A percentile compares a stretch with the other conserved stretches of the same genome.
phyloP scores from a whole-genome alignment of 2,797 vertebrate species.

The Rhinophrynus dorsalis region DNA sequence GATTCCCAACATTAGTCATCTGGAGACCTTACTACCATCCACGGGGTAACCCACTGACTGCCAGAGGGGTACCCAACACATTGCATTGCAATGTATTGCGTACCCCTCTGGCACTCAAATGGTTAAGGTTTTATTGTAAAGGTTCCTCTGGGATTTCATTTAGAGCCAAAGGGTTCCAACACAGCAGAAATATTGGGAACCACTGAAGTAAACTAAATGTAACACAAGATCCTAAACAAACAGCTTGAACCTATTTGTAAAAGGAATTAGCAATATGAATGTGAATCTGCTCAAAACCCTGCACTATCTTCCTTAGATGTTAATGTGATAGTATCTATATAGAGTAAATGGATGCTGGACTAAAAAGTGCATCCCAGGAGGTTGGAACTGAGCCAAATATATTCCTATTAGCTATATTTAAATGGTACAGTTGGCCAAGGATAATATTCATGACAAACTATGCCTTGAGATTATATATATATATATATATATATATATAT shows the following conservation, averaged over 20 bases:
- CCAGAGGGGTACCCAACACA: too few species aligned
- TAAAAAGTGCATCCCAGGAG: slow-evolving; percentile 74
- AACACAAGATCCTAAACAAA: neutral
- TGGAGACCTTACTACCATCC: too few species aligned
- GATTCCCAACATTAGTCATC: too few species aligned
- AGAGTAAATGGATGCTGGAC: slow-evolving; percentile 82
- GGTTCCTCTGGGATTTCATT: too few species aligned
- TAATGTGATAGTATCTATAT: slow-evolving; percentile 92
- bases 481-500: too few species aligned
- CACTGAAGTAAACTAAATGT: too few species aligned
- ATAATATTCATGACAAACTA: slow-evolving; percentile 87
- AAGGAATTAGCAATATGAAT: slow-evolving; percentile 75
- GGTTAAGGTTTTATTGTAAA: too few species aligned
- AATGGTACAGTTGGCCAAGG: slow-evolving; percentile 77
- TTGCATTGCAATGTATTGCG: too few species aligned
- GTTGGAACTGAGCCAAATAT: slow-evolving; percentile 77
- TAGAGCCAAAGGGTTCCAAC: too few species aligned
- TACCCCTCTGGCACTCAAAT: too few species aligned
- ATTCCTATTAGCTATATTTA: slow-evolving; percentile 89
- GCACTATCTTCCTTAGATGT: slow-evolving; percentile 71
- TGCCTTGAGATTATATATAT: slow-evolving; percentile 76
- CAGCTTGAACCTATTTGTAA: slow-evolving; percentile 68
- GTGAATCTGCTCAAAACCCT: slow-evolving; percentile 34
- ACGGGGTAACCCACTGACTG: too few species aligned
- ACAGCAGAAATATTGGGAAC: too few species aligned